Percentiles rank a stretch among this genome's conserved stretches.
phyloP scores from a whole-genome alignment of 2,113 vertebrate species.

The Daubentonia madagascariensis region DNA sequence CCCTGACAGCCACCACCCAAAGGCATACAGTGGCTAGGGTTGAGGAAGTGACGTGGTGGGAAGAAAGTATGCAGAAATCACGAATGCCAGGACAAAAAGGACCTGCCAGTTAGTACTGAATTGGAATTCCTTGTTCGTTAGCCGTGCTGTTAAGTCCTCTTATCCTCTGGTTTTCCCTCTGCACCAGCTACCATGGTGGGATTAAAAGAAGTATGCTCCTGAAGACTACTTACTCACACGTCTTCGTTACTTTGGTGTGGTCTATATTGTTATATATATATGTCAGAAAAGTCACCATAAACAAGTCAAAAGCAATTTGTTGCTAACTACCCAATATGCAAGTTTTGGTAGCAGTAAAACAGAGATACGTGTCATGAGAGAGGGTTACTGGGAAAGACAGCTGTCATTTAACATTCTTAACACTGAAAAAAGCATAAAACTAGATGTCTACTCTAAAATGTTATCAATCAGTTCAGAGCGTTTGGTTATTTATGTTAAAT shows the following conservation, averaged over 20 bases:
- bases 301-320: not conserved
- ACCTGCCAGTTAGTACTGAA: not conserved
- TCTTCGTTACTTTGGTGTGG: not conserved
- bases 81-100: not conserved
- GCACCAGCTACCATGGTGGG: not conserved
- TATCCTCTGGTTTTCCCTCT: not conserved
- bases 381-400: not conserved
- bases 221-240: not conserved
- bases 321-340: not conserved
- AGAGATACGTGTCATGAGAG: not conserved
- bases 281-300: not conserved
- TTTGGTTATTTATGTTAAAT: not conserved
- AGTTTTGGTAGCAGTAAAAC: not conserved
- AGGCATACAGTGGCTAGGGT: not conserved
- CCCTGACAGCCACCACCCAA: not conserved
- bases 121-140: not conserved
- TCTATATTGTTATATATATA: not conserved
- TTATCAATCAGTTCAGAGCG: not conserved
- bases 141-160: not conserved
- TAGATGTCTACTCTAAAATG: not conserved
- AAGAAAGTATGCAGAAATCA: not conserved
- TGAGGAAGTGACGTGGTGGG: not conserved
- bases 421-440: not conserved
- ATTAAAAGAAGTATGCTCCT: not conserved
- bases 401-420: not conserved